These are phyloP conservation scores for Odontophorus gujanensis DNA, from an alignment of 2,113 vertebrate species.

Conservation along the genomic window DNA sequence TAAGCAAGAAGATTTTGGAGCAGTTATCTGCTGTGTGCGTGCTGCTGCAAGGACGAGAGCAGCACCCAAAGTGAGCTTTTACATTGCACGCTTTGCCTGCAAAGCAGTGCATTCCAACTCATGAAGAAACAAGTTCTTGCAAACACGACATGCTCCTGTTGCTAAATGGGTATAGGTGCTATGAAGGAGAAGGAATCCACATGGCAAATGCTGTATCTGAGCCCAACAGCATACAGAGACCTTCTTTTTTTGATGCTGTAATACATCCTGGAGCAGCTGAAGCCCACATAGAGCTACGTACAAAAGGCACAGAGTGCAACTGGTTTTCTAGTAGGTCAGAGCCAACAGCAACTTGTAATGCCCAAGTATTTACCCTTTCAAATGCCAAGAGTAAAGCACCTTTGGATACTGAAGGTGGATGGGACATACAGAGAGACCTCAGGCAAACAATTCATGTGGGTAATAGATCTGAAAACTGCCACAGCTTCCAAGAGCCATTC, in stretches of 20 bases:
- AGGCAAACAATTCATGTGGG: not conserved
- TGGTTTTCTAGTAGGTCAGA: not conserved
- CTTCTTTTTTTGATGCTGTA: not conserved
- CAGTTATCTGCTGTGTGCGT: not conserved
- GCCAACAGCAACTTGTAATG: not conserved
- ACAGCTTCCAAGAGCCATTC: not conserved
- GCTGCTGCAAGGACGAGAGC: not conserved
- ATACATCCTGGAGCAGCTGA: not conserved
- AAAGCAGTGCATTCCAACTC: not conserved
- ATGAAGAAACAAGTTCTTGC: not conserved
- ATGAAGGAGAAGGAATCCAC: not conserved
- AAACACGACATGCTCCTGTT: not conserved
- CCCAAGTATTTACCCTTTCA: not conserved
- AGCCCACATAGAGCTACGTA: not conserved
- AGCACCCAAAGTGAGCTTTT: not conserved
- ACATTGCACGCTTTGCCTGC: not conserved
- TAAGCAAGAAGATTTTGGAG: slow-evolving; percentile 32
- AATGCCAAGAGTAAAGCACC: not conserved
- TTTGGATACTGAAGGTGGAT: not conserved
- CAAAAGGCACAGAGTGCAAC: not conserved
- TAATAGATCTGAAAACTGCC: not conserved
- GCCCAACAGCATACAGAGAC: not conserved
- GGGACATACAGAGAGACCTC: not conserved
- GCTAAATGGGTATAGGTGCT: not conserved
- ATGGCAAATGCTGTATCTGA: not conserved